Conservation (phyloP, 2,797 vertebrate species). For the Aotus griseimembra region DNA sequence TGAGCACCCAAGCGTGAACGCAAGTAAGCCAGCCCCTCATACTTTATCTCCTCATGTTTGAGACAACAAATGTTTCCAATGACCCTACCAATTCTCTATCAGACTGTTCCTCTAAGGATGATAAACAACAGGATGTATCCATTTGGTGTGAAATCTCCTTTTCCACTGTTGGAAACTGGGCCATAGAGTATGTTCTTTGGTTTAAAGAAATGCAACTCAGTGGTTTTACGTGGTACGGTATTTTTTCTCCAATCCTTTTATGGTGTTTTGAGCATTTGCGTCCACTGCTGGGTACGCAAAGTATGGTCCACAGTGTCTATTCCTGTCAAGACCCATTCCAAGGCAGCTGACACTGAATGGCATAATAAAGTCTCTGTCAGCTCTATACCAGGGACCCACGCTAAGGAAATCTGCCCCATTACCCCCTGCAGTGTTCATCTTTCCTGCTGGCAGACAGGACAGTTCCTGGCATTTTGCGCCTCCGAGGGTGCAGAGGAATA, state of each 20-base stretch:
- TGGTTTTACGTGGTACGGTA: accelerated
- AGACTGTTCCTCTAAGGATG: background rate
- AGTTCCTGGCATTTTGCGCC: background rate
- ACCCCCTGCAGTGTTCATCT: background rate
- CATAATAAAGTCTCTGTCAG: background rate
- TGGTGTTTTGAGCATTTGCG: background rate
- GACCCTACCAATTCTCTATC: background rate
- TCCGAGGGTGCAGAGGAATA: background rate
- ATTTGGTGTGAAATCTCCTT: background rate
- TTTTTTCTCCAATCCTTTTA: background rate
- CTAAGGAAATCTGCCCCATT: background rate
- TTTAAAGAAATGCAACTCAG: background rate
- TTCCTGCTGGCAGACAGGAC: background rate
- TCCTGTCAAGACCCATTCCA: background rate
- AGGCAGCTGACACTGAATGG: background rate
- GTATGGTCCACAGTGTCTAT: background rate
- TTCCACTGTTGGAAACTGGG: background rate
- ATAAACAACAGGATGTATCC: background rate
- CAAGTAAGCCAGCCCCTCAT: background rate
- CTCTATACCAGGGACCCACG: background rate
- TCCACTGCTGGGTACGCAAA: background rate
- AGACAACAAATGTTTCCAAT: background rate
- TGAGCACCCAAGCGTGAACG: background rate
- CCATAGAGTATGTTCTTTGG: background rate
- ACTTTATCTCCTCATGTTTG: background rate